Evolutionary conservation across 2,113 vertebrate genomes (phyloP), one percentile per base, ranked within the genome.

Genomic region (Butorides virescens): DNA sequence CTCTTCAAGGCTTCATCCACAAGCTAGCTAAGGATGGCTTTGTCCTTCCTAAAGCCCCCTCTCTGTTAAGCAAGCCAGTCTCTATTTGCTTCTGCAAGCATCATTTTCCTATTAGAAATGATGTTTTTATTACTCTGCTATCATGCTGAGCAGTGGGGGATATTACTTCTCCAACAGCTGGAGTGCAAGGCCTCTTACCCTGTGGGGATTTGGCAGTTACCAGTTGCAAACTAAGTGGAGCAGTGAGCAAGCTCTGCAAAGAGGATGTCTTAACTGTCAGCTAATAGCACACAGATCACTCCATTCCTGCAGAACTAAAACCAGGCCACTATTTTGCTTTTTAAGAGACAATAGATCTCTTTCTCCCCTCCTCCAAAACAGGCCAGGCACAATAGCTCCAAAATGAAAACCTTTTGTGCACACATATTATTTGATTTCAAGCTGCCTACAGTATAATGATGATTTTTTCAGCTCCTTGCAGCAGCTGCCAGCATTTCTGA

Each of bases 321-420:
- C 93, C 95, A 96, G 91, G 91, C 90, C 95, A 83, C 82, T 93
- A 25, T 49, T 95, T 89, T 90, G 82, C 77, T 94, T 87, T 93
- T 76, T 44, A 77, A 87, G 39, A 96, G 90, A 97, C 91, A 95
- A 96, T 96, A 89, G 94, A 53, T 72, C 73, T 92, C 92, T 94
- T 88, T 93, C 73, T 92, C 94, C 86, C 90, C 82, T 92, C 92
- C 95, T 91, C 95, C 95, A 70, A 82, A 95, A 55, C 72, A 71
- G 81, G 58, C 91, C 73, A 92, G 86, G 94, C 96, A 96, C 92
- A 96, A 96, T 94, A 96, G 94, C 62, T 95, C 74, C 91, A 71
- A 95, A 97, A 97, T 96, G 80, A 97, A 97, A 97, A 97, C 95
- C 95, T 95, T 94, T 97, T 95, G 95, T 91, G 66, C 8, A 47